Evolutionary conservation across 2,888 invertebrate genomes (phyloP).

Genomic region (Epinotia nisella): DNA sequence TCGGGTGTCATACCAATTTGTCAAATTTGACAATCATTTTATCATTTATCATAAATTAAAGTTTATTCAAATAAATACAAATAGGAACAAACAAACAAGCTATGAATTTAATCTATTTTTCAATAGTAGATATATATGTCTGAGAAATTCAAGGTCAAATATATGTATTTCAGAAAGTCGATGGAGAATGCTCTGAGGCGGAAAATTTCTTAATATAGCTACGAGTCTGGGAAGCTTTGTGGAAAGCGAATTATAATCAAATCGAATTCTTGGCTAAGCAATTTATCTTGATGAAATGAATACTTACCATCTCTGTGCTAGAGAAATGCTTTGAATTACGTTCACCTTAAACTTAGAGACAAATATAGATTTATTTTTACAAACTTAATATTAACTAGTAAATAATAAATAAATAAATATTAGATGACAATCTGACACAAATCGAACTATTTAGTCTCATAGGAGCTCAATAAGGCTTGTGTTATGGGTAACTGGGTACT

Average conservation of each 20-base stretch:
- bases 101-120: too few relatives aligned
- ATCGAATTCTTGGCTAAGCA: conserved; percentile 40
- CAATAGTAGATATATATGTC: conserved; percentile 6
- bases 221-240: conserved; percentile 33
- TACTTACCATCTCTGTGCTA: conserved; percentile 12
- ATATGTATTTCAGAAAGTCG: conserved; percentile 36
- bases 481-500: too few relatives aligned
- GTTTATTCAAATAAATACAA: too few relatives aligned
- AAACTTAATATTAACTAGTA: background rate
- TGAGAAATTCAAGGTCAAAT: conserved; percentile 25
- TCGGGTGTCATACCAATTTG: too few relatives aligned
- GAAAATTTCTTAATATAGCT: conserved; percentile 38
- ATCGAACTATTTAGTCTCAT: too few relatives aligned
- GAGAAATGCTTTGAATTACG: conserved; percentile 5
- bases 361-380: background rate
- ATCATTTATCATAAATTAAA: too few relatives aligned
- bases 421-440: too few relatives aligned
- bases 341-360: background rate
- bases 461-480: too few relatives aligned
- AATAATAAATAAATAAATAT: too few relatives aligned
- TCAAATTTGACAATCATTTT: too few relatives aligned
- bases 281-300: conserved; percentile 42
- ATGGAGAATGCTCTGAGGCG: conserved; percentile 20
- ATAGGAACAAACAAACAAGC: too few relatives aligned
- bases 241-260: conserved; percentile 38